Percentiles rank a stretch among this genome's conserved stretches.
These are phyloP conservation scores for Peromyscus leucopus DNA, from an alignment of 2,113 vertebrate genomes.

Conservation along the genomic window DNA sequence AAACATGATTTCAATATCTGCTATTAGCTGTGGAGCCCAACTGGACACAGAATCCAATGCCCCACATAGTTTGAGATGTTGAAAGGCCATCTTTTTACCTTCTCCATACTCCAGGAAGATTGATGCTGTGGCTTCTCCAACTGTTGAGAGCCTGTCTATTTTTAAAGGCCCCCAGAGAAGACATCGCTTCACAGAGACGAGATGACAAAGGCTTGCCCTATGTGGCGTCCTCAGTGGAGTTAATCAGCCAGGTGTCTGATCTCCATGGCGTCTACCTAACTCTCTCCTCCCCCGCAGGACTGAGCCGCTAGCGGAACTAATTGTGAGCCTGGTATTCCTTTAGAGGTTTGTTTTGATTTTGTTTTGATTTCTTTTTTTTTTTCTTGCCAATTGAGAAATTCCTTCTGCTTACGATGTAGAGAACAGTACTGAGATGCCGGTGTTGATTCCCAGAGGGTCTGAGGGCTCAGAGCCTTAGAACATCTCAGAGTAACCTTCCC, in stretches of 20 bases:
- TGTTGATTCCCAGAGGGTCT: not conserved
- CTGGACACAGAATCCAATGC: not conserved
- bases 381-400: conserved; percentile 52
- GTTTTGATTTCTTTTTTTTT: conserved; percentile 52
- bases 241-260: conserved; percentile 75
- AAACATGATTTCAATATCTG: not conserved
- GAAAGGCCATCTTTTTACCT: not conserved
- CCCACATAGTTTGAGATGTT: not conserved
- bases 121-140: conserved; percentile 6
- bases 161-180: conserved; percentile 78
- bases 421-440: not conserved
- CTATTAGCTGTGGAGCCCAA: not conserved
- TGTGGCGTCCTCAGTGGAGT: conserved; percentile 64
- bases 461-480: not conserved
- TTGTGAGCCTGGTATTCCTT: conserved; percentile 17
- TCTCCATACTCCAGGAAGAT: not conserved
- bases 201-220: conserved; percentile 61
- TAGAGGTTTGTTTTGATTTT: conserved; percentile 59
- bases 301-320: conserved; percentile 56
- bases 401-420: not conserved
- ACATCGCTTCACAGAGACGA: conserved; percentile 64
- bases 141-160: conserved; percentile 67
- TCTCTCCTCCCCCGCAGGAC: conserved; percentile 48
- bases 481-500: not conserved
- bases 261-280: conserved; percentile 52